These are phyloP conservation scores for Sprattus sprattus DNA, from an alignment of 2,113 vertebrate species.

Conservation along the genomic window DNA sequence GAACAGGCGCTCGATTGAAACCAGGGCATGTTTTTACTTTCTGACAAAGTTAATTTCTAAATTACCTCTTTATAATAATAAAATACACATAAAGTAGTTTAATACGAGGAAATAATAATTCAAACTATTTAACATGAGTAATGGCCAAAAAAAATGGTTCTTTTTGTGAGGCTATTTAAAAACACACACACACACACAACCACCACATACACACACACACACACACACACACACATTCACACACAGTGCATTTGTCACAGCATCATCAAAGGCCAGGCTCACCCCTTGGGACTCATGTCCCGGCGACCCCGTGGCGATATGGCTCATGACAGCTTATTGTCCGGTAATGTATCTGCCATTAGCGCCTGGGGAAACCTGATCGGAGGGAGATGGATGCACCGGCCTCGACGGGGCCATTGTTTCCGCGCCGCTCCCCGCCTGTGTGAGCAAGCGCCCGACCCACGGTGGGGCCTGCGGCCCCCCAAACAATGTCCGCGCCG, in stretches of 20 bases:
- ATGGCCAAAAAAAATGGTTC: too few relatives aligned
- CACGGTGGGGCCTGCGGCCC: background rate
- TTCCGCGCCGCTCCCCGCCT: background rate
- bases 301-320: background rate
- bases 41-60: background rate
- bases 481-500: background rate
- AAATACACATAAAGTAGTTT: background rate
- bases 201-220: background rate
- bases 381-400: background rate
- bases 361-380: background rate
- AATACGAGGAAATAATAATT: background rate
- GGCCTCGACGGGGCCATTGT: background rate
- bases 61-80: background rate
- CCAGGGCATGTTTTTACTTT: background rate
- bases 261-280: background rate
- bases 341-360: background rate
- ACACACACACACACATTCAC: background rate
- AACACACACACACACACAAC: background rate
- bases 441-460: background rate
- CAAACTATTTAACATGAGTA: too few relatives aligned
- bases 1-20: background rate
- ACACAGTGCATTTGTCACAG: background rate
- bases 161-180: too few relatives aligned
- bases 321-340: background rate
- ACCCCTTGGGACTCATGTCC: background rate